Evolutionary conservation across 2,888 invertebrate species (phyloP).

Genomic region (Idaea biselata): DNA sequence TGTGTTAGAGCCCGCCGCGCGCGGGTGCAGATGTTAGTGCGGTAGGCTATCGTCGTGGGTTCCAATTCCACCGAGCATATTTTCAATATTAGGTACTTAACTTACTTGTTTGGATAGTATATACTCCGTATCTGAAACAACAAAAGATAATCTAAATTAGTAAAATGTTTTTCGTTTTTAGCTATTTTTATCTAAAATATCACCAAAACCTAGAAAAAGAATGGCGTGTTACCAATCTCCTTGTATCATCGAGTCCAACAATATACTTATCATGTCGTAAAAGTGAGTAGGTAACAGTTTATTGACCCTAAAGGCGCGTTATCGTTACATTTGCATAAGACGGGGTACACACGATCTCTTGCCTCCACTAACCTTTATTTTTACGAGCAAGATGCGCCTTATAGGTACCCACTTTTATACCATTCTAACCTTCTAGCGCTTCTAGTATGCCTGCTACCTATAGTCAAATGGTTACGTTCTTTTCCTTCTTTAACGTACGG

Average conservation of each 20-base stretch:
- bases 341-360: slow-evolving; percentile 52
- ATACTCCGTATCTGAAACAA: neutral
- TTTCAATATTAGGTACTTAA: neutral
- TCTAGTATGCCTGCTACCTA: too few species aligned
- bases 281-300: slow-evolving; percentile 73
- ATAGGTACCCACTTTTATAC: slow-evolving; percentile 27
- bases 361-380: slow-evolving; percentile 58
- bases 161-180: too few species aligned
- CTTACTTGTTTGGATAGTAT: neutral
- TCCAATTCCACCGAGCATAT: too few species aligned
- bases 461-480: too few species aligned
- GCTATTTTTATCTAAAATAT: too few species aligned
- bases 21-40: too few species aligned
- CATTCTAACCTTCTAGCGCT: neutral
- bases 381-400: slow-evolving; percentile 56
- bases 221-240: neutral
- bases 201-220: neutral
- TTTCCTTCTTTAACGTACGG: too few species aligned
- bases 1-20: too few species aligned
- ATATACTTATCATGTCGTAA: slow-evolving; percentile 77
- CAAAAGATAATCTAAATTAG: neutral
- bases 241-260: slow-evolving; percentile 43
- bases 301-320: slow-evolving; percentile 76
- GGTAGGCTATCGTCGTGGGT: too few species aligned
- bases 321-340: slow-evolving; percentile 77